Percentiles rank a stretch among this genome's conserved stretches.
Evolutionary conservation across 2,113 vertebrate species (phyloP).

Genomic region (Erythrolamprus reginae): DNA sequence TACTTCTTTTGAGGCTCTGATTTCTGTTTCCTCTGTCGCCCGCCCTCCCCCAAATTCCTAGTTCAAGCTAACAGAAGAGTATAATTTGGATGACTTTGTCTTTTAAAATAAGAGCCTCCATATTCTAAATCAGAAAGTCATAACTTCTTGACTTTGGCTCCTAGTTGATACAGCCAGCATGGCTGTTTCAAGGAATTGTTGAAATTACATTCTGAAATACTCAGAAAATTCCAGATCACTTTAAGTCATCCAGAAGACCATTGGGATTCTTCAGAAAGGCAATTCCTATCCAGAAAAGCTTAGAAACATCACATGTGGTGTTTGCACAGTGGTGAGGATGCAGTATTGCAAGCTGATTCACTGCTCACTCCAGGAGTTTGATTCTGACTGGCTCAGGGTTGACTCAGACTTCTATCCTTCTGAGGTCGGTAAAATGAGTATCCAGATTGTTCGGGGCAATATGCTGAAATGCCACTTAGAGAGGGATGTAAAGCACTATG

Average conservation of each 20-base stretch:
- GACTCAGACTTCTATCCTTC: no score
- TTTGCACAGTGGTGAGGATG: no score
- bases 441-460: no score
- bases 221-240: neutral
- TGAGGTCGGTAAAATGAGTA: no score
- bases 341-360: no score
- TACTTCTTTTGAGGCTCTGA: neutral
- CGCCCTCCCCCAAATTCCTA: neutral
- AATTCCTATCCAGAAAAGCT: neutral
- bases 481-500: no score
- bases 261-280: neutral
- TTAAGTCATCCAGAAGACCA: neutral
- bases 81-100: neutral
- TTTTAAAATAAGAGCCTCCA: neutral
- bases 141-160: neutral
- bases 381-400: no score
- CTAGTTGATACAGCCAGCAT: neutral
- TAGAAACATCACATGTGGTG: neutral
- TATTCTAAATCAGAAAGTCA: neutral
- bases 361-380: no score
- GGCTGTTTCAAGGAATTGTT: neutral
- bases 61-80: neutral
- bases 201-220: neutral
- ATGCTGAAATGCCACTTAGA: no score
- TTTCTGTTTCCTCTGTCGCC: neutral